A percentile compares a stretch with the other conserved stretches of the same genome.
These are phyloP conservation scores for Ophraella communa DNA, from an alignment of 2,888 invertebrate species.

Conservation along the genomic window DNA sequence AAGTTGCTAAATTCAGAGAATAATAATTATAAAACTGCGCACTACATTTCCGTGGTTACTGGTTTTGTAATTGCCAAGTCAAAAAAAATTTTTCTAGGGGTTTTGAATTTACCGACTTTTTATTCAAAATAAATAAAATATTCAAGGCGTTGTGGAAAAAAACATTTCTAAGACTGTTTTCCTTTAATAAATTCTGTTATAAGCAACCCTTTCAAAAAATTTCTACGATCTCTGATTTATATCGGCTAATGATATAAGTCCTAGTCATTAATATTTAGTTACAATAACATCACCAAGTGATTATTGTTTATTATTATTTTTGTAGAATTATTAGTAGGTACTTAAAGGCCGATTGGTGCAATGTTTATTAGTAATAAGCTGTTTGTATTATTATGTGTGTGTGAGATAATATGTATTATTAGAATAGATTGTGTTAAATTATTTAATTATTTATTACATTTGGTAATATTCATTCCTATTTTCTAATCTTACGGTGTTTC, in stretches of 20 bases:
- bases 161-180: too few species aligned
- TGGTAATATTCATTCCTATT: conserved; percentile 44
- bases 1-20: too few species aligned
- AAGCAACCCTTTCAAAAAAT: too few species aligned
- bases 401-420: conserved; percentile 21
- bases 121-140: too few species aligned
- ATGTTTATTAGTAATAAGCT: conserved; percentile 40
- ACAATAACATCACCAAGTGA: conserved; percentile 22
- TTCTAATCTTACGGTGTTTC: conserved; percentile 39
- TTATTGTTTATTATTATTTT: conserved; percentile 2
- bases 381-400: too few species aligned
- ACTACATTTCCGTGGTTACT: too few species aligned
- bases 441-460: conserved; percentile 28
- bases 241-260: conserved; percentile 59
- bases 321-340: conserved; percentile 8
- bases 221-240: conserved; percentile 39
- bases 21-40: too few species aligned
- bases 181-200: too few species aligned
- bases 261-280: conserved; percentile 53
- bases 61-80: too few species aligned
- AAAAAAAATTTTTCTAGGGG: too few species aligned
- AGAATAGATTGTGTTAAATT: conserved; percentile 10
- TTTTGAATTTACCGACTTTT: too few species aligned
- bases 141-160: too few species aligned
- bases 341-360: conserved; percentile 51